Conservation (phyloP, 2,113 vertebrate species). For the Hippocampus comes region DNA sequence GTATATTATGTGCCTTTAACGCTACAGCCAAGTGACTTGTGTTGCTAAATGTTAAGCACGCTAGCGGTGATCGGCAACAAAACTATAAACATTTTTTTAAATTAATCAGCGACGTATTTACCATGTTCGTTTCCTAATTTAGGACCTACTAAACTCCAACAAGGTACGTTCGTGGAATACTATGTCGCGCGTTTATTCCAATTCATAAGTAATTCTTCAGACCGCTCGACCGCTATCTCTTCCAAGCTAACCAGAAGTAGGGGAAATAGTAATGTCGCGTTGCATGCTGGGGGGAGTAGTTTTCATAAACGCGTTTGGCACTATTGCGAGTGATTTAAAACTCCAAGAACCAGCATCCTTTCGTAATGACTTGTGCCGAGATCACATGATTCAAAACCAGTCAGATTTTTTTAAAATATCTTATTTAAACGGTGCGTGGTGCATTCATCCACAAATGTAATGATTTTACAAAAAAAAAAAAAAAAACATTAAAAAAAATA, state of each 20-base stretch:
- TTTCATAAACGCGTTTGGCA: accelerated
- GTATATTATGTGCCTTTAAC: background rate
- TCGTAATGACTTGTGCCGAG: background rate
- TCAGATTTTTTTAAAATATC: no score
- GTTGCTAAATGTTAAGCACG: constrained; percentile 16
- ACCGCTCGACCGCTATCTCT: constrained; percentile 58
- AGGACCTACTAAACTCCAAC: constrained; percentile 13
- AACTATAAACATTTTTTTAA: background rate
- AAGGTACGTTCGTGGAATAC: constrained; percentile 23
- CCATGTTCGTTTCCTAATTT: constrained; percentile 58
- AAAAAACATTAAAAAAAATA: background rate
- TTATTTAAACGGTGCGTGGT: background rate
- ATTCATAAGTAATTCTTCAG: constrained; percentile 42
- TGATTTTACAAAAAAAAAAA: no score
- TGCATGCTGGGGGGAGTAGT: constrained; percentile 60
- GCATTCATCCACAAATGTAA: background rate
- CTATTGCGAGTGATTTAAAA: background rate
- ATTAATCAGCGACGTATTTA: constrained; percentile 29
- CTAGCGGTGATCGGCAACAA: background rate
- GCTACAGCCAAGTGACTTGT: background rate
- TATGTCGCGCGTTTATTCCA: constrained; percentile 32
- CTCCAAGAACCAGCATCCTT: constrained; percentile 63
- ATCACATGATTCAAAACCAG: constrained; percentile 51
- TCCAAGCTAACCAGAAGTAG: constrained; percentile 50
- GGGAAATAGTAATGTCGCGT: background rate